Evolutionary conservation across 2,888 invertebrate species (phyloP), one percentile per base, ranked within the genome.

Genomic region (Synergus umbraculus): DNA sequence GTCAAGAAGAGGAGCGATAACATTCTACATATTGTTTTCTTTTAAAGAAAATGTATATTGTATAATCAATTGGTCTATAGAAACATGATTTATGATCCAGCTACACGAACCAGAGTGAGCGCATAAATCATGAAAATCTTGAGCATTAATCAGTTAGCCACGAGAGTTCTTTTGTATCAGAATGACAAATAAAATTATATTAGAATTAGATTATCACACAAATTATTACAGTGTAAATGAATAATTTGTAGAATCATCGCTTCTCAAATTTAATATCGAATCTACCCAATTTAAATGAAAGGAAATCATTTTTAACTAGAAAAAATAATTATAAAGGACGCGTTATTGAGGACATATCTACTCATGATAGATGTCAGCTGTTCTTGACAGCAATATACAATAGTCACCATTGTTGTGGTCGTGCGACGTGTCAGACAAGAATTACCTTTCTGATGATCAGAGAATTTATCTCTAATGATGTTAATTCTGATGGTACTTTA

Each of bases 311-410:
- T 43, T 18, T 43, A 43, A n/a, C 12, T 10, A 4, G 0, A 18
- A 13, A 1, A n/a, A 49, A 54, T 73, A 49, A 46, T 29, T 49
- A 49, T 29, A 46, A 69, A 8, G 29, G 15, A 29, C 49, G 22
- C 15, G 46, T 69, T 29, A 49, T 49, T 67, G 46, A 22, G 22
- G 18, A 46, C 22, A 13, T 49, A 29, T 69, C 69, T 8, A 29
- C 49, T 46, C 22, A 29, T 49, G 49, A 69, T 69, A 69, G 46
- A 69, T 69, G 69, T 49, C 69, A 69, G 69, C 15, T 69, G 69
- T 49, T 22, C 49, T 29, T 49, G 49, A 49, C 49, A 49, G 49
- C 69, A 29, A 15, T 46, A 15, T 29, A 46, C 44, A 46, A 44
- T 46, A 73, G 15, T n/a, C 49, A n/a, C 13, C n/a, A 54, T 29